These are phyloP conservation scores for Brenthis daphne DNA, from an alignment of 2,888 invertebrate genomes.

Conservation along the genomic window DNA sequence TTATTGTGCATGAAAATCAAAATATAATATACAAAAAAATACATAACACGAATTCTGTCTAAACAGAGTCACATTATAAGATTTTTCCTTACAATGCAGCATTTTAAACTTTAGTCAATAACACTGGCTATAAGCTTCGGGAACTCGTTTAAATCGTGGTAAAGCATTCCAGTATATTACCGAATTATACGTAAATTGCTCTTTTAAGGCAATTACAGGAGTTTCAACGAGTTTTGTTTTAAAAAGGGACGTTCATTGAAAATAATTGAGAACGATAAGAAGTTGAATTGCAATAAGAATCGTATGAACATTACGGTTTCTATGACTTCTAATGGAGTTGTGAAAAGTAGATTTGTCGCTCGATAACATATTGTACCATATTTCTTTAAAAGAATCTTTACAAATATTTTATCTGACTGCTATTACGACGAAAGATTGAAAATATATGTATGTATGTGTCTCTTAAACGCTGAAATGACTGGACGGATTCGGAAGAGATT, in stretches of 20 bases:
- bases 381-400: too few species aligned
- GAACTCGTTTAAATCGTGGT: conserved; percentile 10
- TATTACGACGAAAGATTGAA: too few species aligned
- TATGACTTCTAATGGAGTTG: not conserved
- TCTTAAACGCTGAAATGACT: too few species aligned
- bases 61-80: not conserved
- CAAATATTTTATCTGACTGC: too few species aligned
- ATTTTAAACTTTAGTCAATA: conserved; percentile 13
- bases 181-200: conserved; percentile 32
- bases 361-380: too few species aligned
- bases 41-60: not conserved
- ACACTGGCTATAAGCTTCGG: conserved; percentile 3
- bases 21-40: not conserved
- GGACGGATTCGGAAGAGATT: too few species aligned
- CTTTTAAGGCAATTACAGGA: conserved; percentile 26
- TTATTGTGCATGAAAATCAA: too few species aligned
- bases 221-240: conserved; percentile 36
- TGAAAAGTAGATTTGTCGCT: not conserved
- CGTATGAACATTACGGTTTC: conserved; percentile 15
- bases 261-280: conserved; percentile 30
- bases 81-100: not conserved
- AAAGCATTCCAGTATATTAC: conserved; percentile 17
- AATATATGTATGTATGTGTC: too few species aligned
- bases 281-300: conserved; percentile 17
- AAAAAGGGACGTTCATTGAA: conserved; percentile 36